phyloP scores from a whole-genome alignment of 2,888 invertebrate species.

The Yponomeuta evonymella region DNA sequence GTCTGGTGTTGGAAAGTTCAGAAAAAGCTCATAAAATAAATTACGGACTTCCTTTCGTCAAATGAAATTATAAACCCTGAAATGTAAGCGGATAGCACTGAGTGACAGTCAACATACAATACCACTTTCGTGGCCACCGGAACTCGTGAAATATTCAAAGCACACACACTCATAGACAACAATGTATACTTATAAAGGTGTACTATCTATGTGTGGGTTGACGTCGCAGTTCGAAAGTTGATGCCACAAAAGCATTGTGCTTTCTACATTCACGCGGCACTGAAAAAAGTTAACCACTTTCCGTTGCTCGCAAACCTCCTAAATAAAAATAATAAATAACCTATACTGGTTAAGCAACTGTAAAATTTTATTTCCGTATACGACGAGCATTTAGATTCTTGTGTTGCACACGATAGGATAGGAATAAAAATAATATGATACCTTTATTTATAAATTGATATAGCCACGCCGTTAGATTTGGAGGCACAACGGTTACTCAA shows the following conservation, averaged over 20 bases:
- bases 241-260: not conserved
- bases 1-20: too few species aligned
- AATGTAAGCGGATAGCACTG: conserved; percentile 22
- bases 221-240: not conserved
- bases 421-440: too few species aligned
- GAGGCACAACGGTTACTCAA: too few species aligned
- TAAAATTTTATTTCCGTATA: too few species aligned
- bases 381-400: too few species aligned
- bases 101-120: conserved; percentile 18
- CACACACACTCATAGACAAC: conserved; percentile 14
- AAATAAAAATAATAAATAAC: too few species aligned
- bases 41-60: not conserved
- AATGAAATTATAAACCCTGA: conserved; percentile 12
- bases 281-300: not conserved
- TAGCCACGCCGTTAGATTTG: too few species aligned
- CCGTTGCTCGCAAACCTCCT: not conserved
- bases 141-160: conserved; percentile 48
- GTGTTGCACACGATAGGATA: too few species aligned
- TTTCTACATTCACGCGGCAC: not conserved
- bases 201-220: not conserved
- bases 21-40: not conserved
- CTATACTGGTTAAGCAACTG: too few species aligned
- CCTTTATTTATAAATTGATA: too few species aligned
- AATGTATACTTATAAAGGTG: not conserved
- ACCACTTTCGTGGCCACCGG: conserved; percentile 30